These are phyloP conservation scores for Thamnaconus septentrionalis DNA, from an alignment of 2,113 vertebrate genomes.

Conservation along the genomic window DNA sequence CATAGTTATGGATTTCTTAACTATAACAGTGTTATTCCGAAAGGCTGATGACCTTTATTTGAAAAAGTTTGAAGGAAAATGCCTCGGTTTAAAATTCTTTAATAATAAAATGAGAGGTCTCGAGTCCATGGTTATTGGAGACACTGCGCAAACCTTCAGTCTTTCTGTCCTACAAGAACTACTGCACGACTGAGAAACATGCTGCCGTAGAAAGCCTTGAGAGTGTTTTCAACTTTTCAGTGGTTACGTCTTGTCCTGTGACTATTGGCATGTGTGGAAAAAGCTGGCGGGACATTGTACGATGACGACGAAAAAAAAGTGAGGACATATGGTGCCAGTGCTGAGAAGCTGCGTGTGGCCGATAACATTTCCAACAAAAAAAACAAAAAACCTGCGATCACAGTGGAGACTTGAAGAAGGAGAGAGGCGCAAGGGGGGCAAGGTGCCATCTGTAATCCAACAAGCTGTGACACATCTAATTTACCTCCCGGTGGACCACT, in stretches of 20 bases:
- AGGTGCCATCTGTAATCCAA: slow-evolving; percentile 64
- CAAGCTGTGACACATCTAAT: slow-evolving; percentile 67
- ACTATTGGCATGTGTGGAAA: neutral
- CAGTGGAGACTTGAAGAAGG: slow-evolving; percentile 43
- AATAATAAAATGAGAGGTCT: too few species aligned
- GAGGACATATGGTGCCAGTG: slow-evolving; percentile 61
- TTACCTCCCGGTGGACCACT: slow-evolving; percentile 54
- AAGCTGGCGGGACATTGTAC: slow-evolving; percentile 10
- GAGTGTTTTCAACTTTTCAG: too few species aligned
- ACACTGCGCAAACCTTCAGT: too few species aligned
- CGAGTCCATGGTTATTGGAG: too few species aligned
- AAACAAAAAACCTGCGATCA: slow-evolving; percentile 29
- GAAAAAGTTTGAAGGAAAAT: too few species aligned
- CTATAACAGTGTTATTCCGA: too few species aligned
- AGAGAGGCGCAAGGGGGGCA: slow-evolving; percentile 55
- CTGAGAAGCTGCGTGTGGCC: slow-evolving; percentile 60
- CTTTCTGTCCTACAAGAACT: too few species aligned
- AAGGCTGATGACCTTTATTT: too few species aligned
- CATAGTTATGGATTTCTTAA: too few species aligned
- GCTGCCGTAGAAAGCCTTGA: too few species aligned
- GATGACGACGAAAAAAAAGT: slow-evolving; percentile 27
- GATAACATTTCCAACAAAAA: slow-evolving; percentile 54
- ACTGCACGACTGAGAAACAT: too few species aligned
- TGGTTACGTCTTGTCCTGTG: neutral
- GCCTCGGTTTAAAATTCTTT: too few species aligned